Percentiles rank a stretch among this genome's conserved stretches.
These are phyloP conservation scores for Bombus pyrosoma DNA, from an alignment of 1,140 invertebrate species.

Conservation along the genomic window DNA sequence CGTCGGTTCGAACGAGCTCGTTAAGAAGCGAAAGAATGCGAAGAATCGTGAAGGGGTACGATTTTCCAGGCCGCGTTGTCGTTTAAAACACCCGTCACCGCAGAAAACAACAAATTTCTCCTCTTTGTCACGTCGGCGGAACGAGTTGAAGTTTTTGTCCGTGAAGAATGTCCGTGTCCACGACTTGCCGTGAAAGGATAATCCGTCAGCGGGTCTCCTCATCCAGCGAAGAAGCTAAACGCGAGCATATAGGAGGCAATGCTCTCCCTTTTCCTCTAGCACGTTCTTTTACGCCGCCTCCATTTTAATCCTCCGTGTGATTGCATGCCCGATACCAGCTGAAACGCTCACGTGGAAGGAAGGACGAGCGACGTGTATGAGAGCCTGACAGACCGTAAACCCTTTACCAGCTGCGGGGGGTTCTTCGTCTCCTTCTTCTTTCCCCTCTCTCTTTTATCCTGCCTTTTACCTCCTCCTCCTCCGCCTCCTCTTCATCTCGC, in stretches of 20 bases:
- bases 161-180: slow-evolving; percentile 57
- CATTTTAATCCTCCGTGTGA: slow-evolving; percentile 80
- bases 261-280: slow-evolving; percentile 59
- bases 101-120: slow-evolving; percentile 45
- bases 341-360: slow-evolving; percentile 78
- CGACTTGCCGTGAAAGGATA: slow-evolving; percentile 63
- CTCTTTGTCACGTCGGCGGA: slow-evolving; percentile 42
- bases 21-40: not conserved
- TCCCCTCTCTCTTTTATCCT: slow-evolving; percentile 54
- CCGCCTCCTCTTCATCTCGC: not conserved
- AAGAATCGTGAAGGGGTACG: not conserved
- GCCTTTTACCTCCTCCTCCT: slow-evolving; percentile 44
- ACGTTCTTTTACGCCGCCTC: slow-evolving; percentile 66
- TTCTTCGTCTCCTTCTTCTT: slow-evolving; percentile 55
- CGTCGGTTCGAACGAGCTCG: not conserved
- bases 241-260: slow-evolving; percentile 71
- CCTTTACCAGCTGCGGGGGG: slow-evolving; percentile 79
- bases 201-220: slow-evolving; percentile 73
- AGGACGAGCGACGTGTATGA: slow-evolving; percentile 75
- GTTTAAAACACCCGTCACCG: slow-evolving; percentile 11
- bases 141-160: slow-evolving; percentile 36
- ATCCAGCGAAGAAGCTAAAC: slow-evolving; percentile 74
- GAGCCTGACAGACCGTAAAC: slow-evolving; percentile 77
- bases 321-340: slow-evolving; percentile 79
- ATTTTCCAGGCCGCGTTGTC: slow-evolving; percentile 28